phyloP scores from a whole-genome alignment of 2,888 invertebrate genomes.

The Brachyptera putata region DNA sequence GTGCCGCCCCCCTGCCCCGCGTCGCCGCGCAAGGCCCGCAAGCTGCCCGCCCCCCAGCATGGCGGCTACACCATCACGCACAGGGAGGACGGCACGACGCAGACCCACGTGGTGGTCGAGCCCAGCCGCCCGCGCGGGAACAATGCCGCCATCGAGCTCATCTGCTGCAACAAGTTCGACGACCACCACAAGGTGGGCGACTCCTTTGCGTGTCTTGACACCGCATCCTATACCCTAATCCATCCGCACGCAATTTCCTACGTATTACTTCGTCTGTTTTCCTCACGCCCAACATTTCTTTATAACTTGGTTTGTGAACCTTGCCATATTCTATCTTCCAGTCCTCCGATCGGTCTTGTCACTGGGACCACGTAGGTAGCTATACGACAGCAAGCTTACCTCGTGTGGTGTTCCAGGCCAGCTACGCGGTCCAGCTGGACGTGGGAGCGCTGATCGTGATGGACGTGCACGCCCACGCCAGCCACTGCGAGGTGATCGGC shows the following conservation, averaged over 20 bases:
- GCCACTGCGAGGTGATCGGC: conserved; percentile 70
- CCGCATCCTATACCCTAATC: no score
- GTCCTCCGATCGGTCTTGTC: no score
- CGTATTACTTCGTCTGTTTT: no score
- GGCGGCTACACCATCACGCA: conserved; percentile 56
- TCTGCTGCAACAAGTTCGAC: conserved; percentile 57
- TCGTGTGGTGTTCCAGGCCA: no score
- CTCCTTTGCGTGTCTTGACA: no score
- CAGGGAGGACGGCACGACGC: conserved; percentile 49
- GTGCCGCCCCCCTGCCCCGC: background rate
- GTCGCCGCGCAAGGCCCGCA: background rate
- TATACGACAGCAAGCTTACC: no score
- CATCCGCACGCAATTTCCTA: no score
- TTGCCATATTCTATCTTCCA: no score
- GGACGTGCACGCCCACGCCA: conserved; percentile 67
- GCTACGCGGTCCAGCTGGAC: conserved; percentile 55
- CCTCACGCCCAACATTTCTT: no score
- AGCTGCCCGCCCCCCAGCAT: background rate
- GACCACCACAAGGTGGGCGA: conserved; percentile 55
- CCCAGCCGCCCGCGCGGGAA: background rate
- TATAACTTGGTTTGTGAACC: no score
- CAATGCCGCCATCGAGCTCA: conserved; percentile 48
- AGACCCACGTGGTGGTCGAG: conserved; percentile 15
- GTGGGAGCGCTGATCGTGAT: conserved; percentile 59
- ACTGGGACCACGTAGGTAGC: no score